Base-by-base conservation (phyloP, 2,888 invertebrate species). In the Galerucella nymphaeae region DNA sequence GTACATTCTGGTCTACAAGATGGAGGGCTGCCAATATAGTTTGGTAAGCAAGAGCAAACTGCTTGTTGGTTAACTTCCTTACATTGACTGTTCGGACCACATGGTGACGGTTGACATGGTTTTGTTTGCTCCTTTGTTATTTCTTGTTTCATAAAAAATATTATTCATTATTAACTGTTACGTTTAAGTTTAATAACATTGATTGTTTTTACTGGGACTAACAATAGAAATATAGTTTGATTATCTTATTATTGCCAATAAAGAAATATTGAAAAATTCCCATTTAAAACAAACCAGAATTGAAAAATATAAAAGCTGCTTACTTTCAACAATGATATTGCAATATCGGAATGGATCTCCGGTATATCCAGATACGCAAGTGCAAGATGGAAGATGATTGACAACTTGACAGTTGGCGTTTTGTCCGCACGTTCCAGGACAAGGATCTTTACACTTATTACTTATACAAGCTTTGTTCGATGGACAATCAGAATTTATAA, bases 391-490 rank as follows among this genome's bases (percentile, higher is more conserved):
- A 64, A 90, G 86, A 84, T 94, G 94, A 80, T 92, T 92, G 13
- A 93, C 87, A 20, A 93, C 91, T 89, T 91, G 91, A 82, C 94
- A 95, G 68, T 90, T 87, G 30, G 94, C 93, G 81, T 93, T 92
- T 77, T 90, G 89, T 8, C 93, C 94, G 83, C 95, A 95, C 57
- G 91, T 91, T 78, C 94, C 94, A 3, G 93, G 93, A 80, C 95
- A 95, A 50, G 95, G 94, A 86, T 95, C 93, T 82, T 89, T 88
- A 89, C 94, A 94, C 86, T 93, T 93, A 80, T 91, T 92, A 77
- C 90, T 90, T 53, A 92, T 89, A 78, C 94, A 94, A 2, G 94
- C 93, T 83, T 88, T 90, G 82, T 92, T 91, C 53, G 92, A 90
- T 2, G 91, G 87, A 84, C 94, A 94, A 80, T 93, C 94, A 0